Conservation (phyloP, 1,140 invertebrate genomes). For the Venustaconcha ellipsiformis region DNA sequence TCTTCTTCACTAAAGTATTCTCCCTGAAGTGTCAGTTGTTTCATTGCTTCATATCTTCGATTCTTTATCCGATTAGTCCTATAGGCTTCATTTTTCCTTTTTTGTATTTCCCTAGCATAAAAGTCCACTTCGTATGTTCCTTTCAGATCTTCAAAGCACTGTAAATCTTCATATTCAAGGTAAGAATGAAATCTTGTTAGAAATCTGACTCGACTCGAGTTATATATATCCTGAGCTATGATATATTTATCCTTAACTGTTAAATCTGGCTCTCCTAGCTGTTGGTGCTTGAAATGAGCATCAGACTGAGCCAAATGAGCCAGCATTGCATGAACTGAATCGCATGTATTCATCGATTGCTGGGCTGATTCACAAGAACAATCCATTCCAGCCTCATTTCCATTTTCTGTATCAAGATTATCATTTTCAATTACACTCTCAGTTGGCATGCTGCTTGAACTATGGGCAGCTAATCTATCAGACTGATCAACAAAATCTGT, state of each 20-base stretch:
- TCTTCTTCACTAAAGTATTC: conserved; percentile 90
- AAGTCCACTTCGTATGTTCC: conserved; percentile 75
- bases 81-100: conserved; percentile 46
- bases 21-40: conserved; percentile 78
- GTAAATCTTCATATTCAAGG: conserved; percentile 77
- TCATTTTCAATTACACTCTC: no score
- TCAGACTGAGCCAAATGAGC: conserved; percentile 53
- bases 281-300: conserved; percentile 81
- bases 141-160: conserved; percentile 74
- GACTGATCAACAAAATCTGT: no score
- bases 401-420: no score
- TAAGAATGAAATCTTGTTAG: conserved; percentile 82
- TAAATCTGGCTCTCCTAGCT: conserved; percentile 81
- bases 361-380: no score
- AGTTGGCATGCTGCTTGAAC: no score
- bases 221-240: conserved; percentile 78
- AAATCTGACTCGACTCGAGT: conserved; percentile 78
- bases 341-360: no score
- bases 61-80: conserved; percentile 79
- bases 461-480: no score
- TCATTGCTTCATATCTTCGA: conserved; percentile 84
- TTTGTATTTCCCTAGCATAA: conserved; percentile 73
- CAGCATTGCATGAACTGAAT: conserved; percentile 42
- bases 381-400: no score
- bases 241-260: conserved; percentile 76